These are phyloP conservation scores for Drosophila gunungcola DNA, from an alignment of 1,140 invertebrate genomes.

Conservation along the genomic window DNA sequence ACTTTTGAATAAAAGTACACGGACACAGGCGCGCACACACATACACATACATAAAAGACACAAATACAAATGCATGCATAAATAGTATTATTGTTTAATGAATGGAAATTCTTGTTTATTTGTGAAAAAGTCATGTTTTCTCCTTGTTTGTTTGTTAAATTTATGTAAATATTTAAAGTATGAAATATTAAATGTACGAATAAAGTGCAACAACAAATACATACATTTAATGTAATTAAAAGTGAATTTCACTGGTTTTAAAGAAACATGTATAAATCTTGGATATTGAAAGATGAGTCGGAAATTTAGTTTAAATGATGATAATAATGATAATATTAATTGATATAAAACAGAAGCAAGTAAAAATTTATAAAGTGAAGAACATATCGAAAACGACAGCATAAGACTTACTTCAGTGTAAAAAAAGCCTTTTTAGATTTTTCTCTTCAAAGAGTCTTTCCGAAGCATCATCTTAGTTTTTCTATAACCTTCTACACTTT, in stretches of 20 bases:
- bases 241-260: conserved; percentile 2
- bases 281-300: too few relatives aligned
- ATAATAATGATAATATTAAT: too few relatives aligned
- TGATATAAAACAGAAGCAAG: too few relatives aligned
- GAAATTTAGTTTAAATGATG: too few relatives aligned
- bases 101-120: conserved; percentile 83
- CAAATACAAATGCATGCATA: conserved; percentile 77
- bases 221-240: conserved; percentile 81
- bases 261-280: background rate
- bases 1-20: conserved; percentile 31
- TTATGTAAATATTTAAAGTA: conserved; percentile 84
- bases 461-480: background rate
- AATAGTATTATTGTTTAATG: conserved; percentile 83
- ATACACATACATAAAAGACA: conserved; percentile 44
- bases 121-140: conserved; percentile 83
- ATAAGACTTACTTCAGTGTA: too few relatives aligned
- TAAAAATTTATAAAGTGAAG: too few relatives aligned
- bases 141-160: conserved; percentile 82
- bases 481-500: background rate
- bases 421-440: too few relatives aligned
- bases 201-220: conserved; percentile 83
- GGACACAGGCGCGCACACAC: conserved; percentile 18
- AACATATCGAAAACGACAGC: too few relatives aligned
- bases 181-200: conserved; percentile 84
- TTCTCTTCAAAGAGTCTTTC: background rate